Evolutionary conservation across 1,140 invertebrate species (phyloP), one percentile per base, ranked within the genome.

Genomic region (Zelostemma sp.): DNA sequence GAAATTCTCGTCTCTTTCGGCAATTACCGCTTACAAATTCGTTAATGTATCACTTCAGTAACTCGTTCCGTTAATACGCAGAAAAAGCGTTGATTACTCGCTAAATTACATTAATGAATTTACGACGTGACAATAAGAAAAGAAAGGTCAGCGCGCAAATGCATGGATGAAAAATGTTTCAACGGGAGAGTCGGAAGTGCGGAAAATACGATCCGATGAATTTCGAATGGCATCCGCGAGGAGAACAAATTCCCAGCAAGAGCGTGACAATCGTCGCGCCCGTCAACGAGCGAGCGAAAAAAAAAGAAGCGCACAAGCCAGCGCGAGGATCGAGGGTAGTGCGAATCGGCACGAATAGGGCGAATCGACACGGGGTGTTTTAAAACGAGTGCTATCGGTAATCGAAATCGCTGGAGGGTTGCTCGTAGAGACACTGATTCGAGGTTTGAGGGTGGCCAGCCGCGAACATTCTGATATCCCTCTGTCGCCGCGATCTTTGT

Each of bases 371-470:
- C 78, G 55, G 78, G 77, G 75, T 82, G 77, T 82, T 82, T 81
- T 81, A 82, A 81, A 81, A 81, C 80, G 80, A 80, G 80, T 80
- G 79, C 77, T 82, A 82, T 82, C 80, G 80, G 79, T 82, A 82
- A 82, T 81, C 80, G 80, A 82, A 82, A 82, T 81, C 80, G 76
- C 76, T 75, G 66, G 71, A 77, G 79, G 80, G 79, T 80, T 77
- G 76, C 75, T 65, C 59, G 50, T 59, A 46, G 66, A 69, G 67
- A 59, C 74, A 68, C 68, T 74, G 73, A 78, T 76, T 76, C 66
- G 62, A 76, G 67, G 70, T 67, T 63, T 73, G 76, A 77, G 78
- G 78, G 76, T 80, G 78, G 77, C 76, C 78, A 76, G 75, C 74
- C 77, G 77, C 77, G 76, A 78, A 78, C 77, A 75, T 79, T 76